Evolutionary conservation across 1,140 invertebrate species (phyloP).

Genomic region (Harlomillsia oculata): DNA sequence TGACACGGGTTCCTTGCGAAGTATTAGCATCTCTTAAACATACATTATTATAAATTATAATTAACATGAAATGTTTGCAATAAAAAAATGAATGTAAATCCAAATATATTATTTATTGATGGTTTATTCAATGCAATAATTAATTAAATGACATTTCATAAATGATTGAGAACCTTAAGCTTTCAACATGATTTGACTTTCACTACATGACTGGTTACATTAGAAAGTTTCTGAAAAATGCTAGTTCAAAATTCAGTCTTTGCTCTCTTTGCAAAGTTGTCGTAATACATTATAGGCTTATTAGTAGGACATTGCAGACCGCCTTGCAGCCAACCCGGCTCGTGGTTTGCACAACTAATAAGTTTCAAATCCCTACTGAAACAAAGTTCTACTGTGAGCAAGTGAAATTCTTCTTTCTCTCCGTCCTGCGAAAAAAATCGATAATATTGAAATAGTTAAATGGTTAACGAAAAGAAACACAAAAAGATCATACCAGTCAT

Average conservation of each 20-base stretch:
- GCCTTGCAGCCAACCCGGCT: neutral
- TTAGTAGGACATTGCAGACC: conserved; percentile 1
- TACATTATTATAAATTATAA: too few species aligned
- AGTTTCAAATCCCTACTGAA: conserved; percentile 17
- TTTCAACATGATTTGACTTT: too few species aligned
- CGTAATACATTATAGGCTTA: conserved; percentile 5
- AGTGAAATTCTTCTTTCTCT: conserved; percentile 8
- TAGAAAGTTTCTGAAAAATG: neutral
- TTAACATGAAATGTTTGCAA: too few species aligned
- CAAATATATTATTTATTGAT: neutral
- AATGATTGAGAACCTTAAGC: neutral
- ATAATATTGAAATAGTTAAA: neutral
- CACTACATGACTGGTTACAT: neutral
- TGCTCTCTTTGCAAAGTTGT: conserved; percentile 13
- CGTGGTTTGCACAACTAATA: conserved; percentile 18
- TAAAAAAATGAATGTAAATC: neutral
- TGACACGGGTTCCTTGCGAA: too few species aligned
- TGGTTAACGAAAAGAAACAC: neutral
- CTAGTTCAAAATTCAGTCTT: conserved; percentile 10
- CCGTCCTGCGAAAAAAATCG: conserved; percentile 2
- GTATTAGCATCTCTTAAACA: too few species aligned
- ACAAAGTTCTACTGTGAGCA: conserved; percentile 32
- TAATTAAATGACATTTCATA: too few species aligned
- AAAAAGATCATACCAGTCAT: neutral
- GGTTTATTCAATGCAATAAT: neutral